phyloP scores from a whole-genome alignment of 2,888 invertebrate genomes.

The Drosophila multiciliata region DNA sequence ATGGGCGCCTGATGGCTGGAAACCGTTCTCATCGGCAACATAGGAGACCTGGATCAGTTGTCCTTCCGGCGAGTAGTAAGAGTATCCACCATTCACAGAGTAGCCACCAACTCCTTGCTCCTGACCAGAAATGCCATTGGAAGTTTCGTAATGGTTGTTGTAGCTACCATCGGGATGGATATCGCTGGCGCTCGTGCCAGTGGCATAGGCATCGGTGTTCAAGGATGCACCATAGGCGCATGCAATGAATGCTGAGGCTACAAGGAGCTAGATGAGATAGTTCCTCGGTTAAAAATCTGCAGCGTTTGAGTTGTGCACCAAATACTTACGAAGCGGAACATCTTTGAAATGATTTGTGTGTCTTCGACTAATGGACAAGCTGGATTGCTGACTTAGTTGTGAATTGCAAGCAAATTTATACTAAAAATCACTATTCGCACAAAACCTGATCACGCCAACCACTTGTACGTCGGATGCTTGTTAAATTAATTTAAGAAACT shows the following conservation, averaged over 20 bases:
- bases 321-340: conserved; percentile 75
- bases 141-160: conserved; percentile 85
- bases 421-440: conserved; percentile 53
- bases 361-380: conserved; percentile 50
- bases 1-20: conserved; percentile 75
- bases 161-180: conserved; percentile 84
- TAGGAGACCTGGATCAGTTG: conserved; percentile 68
- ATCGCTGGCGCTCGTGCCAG: conserved; percentile 42
- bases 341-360: conserved; percentile 45
- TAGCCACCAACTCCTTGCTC: conserved; percentile 87
- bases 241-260: conserved; percentile 62
- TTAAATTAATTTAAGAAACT: conserved; percentile 77
- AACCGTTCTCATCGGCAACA: conserved; percentile 80
- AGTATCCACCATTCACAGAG: conserved; percentile 79
- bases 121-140: conserved; percentile 87
- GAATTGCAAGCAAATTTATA: conserved; percentile 61
- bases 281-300: background rate
- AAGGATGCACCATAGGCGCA: conserved; percentile 47
- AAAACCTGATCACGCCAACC: conserved; percentile 52
- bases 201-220: conserved; percentile 52
- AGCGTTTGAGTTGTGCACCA: background rate
- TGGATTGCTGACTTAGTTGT: conserved; percentile 53
- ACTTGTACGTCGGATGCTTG: conserved; percentile 54
- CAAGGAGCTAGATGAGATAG: conserved; percentile 49
- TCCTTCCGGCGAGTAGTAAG: conserved; percentile 80